Evolutionary conservation across 2,797 vertebrate species (phyloP).

Genomic region (Phalanger gymnotis): DNA sequence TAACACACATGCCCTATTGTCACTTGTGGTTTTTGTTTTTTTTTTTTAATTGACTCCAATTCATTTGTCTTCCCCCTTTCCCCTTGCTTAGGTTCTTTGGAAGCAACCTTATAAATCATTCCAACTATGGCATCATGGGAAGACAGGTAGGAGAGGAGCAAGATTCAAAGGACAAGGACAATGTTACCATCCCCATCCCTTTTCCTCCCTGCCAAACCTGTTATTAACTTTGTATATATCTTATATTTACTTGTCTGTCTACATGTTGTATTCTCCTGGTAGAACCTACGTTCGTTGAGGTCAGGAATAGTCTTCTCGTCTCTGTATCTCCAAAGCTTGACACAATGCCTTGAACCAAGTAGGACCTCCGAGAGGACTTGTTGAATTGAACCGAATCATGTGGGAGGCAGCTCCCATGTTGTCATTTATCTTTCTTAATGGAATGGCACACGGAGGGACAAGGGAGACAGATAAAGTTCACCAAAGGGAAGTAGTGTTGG

Average conservation of each 20-base stretch:
- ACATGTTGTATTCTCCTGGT: neutral
- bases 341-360: neutral
- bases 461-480: neutral
- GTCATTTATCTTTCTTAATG: neutral
- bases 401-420: neutral
- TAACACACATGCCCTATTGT: neutral
- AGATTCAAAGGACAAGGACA: neutral
- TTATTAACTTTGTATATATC: neutral
- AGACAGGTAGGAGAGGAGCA: neutral
- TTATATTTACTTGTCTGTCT: neutral
- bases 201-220: neutral
- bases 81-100: slow-evolving; percentile 2
- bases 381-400: neutral
- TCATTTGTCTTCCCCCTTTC: neutral
- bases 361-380: neutral
- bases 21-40: neutral
- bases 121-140: neutral
- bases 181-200: neutral
- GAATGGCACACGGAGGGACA: neutral
- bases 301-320: neutral
- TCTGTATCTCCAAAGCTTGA: neutral
- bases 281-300: neutral
- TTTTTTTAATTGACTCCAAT: neutral
- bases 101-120: neutral
- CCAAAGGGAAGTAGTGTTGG: neutral